Percentiles rank a stretch among this genome's conserved stretches.
Evolutionary conservation across 2,113 vertebrate species (phyloP).

Genomic region (Smithornis capensis): DNA sequence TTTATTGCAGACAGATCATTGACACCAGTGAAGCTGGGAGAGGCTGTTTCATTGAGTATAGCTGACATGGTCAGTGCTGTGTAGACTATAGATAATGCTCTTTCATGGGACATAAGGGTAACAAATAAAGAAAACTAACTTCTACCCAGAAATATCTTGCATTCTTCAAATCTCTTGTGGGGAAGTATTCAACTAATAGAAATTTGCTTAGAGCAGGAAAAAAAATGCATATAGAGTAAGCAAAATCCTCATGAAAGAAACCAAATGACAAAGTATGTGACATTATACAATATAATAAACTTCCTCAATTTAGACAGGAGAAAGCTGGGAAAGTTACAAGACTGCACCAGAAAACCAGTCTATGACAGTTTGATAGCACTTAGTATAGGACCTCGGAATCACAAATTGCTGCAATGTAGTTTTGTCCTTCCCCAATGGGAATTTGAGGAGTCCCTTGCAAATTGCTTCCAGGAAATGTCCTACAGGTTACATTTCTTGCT

Average conservation of each 20-base stretch:
- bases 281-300: background rate
- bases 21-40: background rate
- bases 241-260: background rate
- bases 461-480: background rate
- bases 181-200: background rate
- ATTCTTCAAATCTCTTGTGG: background rate
- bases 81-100: background rate
- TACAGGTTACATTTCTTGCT: background rate
- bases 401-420: background rate
- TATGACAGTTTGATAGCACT: background rate
- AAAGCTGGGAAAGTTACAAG: background rate
- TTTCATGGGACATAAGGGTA: background rate
- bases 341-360: background rate
- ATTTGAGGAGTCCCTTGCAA: background rate
- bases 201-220: background rate
- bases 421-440: background rate
- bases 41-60: background rate
- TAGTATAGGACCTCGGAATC: background rate
- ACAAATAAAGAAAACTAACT: background rate
- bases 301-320: background rate
- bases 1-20: background rate
- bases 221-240: background rate
- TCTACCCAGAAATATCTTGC: background rate
- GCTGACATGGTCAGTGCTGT: background rate
- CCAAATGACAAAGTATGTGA: background rate